These are phyloP conservation scores for Empidonax traillii DNA, from an alignment of 2,113 vertebrate genomes.

Conservation along the genomic window DNA sequence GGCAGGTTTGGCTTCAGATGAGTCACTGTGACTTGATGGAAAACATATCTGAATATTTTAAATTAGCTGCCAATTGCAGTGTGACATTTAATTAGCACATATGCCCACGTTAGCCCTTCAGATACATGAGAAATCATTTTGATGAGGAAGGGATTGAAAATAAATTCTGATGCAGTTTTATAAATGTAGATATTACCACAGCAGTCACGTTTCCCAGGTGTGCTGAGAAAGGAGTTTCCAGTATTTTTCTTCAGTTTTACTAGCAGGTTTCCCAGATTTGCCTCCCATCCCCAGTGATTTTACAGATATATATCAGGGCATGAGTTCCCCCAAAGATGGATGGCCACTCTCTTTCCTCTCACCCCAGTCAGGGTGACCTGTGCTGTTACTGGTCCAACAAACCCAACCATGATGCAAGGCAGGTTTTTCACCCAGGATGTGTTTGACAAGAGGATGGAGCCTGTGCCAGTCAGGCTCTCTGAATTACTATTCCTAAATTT, in stretches of 20 bases:
- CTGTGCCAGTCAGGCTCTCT: no score
- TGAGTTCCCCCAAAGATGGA: not conserved
- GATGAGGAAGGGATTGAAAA: not conserved
- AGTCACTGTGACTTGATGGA: not conserved
- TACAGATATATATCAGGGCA: not conserved
- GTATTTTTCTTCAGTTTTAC: not conserved
- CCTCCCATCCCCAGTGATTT: not conserved
- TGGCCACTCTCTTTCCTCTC: not conserved
- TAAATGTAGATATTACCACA: not conserved
- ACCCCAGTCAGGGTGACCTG: not conserved
- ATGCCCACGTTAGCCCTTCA: not conserved
- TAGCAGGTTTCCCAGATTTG: not conserved
- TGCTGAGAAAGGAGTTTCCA: not conserved
- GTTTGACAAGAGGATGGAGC: no score
- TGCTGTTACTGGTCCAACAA: no score
- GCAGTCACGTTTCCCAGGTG: not conserved
- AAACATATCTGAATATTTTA: constrained; percentile 9
- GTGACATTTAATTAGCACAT: constrained; percentile 26
- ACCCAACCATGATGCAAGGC: no score
- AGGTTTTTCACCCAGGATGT: no score
- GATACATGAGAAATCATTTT: not conserved
- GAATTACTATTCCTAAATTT: no score
- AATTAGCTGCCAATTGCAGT: constrained; percentile 10
- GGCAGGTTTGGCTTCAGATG: not conserved
- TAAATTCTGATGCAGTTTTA: not conserved